Evolutionary conservation across 2,888 invertebrate species (phyloP), one percentile per base, ranked within the genome.

Genomic region (Tetramorium bicarinatum): DNA sequence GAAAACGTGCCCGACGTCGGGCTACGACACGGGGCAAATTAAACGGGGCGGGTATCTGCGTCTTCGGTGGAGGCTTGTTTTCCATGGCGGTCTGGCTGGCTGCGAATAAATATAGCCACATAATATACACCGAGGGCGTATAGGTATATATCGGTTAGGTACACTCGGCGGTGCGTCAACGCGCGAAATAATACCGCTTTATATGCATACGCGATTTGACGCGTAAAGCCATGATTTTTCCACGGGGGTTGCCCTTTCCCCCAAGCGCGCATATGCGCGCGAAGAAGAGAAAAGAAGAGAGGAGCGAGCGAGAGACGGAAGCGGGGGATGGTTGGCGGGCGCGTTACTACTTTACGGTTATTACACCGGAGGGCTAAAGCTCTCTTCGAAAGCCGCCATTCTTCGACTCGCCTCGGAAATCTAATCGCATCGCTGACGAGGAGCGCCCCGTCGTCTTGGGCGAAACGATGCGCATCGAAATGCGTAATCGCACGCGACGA

Each of bases 201-300:
- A 94, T 93, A 93, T 94, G 94, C 94, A 93, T 93, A 93, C 92
- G 92, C 92, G 92, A 92, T 92, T 93, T 92, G 91, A 93, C 92
- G 93, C 94, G 93, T 92, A 92, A 94, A 93, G 91, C 94, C 92
- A 93, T 93, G 94, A 94, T 93, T 94, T 93, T 93, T 93, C 92
- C 91, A 87, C 88, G 91, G 91, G 91, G 88, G 88, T 88, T 67
- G 82, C 83, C 82, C 80, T 81, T 84, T 82, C 87, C 87, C 88
- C 87, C 83, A 85, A 87, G 84, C 87, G 84, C 84, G 82, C 89
- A 87, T 85, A 89, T 83, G 87, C 84, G 87, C 86, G 84, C 34
- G 52, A 80, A 72, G 29, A 67, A 82, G 77, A 85, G 84, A 71
- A 83, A 62, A 66, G 41, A 66, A 72, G 47, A 80, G 79, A 83